phyloP scores from a whole-genome alignment of 2,113 vertebrate species.

The Tyrannus savana region DNA sequence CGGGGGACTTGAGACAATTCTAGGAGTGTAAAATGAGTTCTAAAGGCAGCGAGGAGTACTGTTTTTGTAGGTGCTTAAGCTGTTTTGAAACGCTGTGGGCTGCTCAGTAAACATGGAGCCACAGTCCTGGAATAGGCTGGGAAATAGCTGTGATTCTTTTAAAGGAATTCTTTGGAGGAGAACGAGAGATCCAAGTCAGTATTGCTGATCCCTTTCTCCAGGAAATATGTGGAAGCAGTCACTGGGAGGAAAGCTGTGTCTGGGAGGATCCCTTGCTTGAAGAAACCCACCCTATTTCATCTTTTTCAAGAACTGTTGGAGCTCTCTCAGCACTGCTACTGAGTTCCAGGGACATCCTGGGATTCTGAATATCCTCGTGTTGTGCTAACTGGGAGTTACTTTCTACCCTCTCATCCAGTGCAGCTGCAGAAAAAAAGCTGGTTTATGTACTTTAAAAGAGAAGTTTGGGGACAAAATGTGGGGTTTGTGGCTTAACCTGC shows the following conservation, averaged over 20 bases:
- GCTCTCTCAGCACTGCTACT: neutral
- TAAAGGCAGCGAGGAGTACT: neutral
- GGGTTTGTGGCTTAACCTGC: neutral
- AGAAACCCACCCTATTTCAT: neutral
- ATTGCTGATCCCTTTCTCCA: fast-evolving
- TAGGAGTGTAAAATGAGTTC: neutral
- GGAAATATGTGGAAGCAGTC: neutral
- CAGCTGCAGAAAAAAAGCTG: neutral
- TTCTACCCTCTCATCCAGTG: neutral
- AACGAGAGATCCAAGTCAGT: neutral
- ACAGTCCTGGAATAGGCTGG: neutral
- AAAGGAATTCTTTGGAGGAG: neutral
- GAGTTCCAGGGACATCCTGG: neutral
- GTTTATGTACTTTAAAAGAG: neutral
- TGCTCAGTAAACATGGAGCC: neutral
- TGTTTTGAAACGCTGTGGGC: neutral
- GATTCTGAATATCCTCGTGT: too few relatives aligned
- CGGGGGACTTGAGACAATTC: neutral
- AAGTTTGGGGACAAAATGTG: neutral
- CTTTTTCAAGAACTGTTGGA: neutral
- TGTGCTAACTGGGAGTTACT: neutral
- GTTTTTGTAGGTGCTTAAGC: neutral
- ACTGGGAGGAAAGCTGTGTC: neutral
- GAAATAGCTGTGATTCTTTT: neutral
- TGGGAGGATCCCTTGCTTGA: neutral